Evolutionary conservation across 2,888 invertebrate genomes (phyloP).

Genomic region (Parasteatoda lunata): DNA sequence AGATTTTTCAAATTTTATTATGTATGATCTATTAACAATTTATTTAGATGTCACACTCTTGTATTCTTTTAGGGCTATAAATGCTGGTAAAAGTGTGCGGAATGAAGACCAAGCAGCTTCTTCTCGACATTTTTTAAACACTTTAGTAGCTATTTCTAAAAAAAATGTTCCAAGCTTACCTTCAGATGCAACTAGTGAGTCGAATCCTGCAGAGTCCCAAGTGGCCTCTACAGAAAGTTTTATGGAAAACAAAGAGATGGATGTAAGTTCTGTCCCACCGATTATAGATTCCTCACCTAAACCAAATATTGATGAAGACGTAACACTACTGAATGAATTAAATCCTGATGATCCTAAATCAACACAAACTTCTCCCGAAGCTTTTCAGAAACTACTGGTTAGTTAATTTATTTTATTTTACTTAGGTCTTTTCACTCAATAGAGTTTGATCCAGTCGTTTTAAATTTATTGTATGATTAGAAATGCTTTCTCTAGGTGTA

Average conservation of each 20-base stretch:
- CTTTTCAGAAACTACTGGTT: slow-evolving; percentile 51
- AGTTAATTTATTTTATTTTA: slow-evolving; percentile 1
- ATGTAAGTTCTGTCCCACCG: too few species aligned
- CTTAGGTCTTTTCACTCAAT: neutral
- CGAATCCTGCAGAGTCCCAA: too few species aligned
- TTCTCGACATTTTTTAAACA: slow-evolving; percentile 71
- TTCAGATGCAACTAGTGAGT: neutral
- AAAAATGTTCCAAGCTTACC: slow-evolving; percentile 15
- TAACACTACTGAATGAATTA: slow-evolving; percentile 4
- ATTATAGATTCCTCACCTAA: neutral
- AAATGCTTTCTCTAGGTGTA: too few species aligned
- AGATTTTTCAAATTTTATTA: too few species aligned
- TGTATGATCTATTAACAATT: too few species aligned
- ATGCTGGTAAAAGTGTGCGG: slow-evolving; percentile 85
- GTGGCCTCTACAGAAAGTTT: too few species aligned
- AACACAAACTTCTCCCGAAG: slow-evolving; percentile 64
- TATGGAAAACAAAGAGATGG: too few species aligned
- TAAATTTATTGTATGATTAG: too few species aligned
- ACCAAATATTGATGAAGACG: slow-evolving; percentile 1
- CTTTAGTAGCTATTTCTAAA: slow-evolving; percentile 18
- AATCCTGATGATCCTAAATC: slow-evolving; percentile 57
- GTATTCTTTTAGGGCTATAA: slow-evolving; percentile 77
- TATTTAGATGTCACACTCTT: too few species aligned
- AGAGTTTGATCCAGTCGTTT: too few species aligned
- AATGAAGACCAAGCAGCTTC: slow-evolving; percentile 85